Percentiles rank a stretch among this genome's conserved stretches.
Evolutionary conservation across 2,113 vertebrate species (phyloP).

Genomic region (Dendrocopos noguchii): DNA sequence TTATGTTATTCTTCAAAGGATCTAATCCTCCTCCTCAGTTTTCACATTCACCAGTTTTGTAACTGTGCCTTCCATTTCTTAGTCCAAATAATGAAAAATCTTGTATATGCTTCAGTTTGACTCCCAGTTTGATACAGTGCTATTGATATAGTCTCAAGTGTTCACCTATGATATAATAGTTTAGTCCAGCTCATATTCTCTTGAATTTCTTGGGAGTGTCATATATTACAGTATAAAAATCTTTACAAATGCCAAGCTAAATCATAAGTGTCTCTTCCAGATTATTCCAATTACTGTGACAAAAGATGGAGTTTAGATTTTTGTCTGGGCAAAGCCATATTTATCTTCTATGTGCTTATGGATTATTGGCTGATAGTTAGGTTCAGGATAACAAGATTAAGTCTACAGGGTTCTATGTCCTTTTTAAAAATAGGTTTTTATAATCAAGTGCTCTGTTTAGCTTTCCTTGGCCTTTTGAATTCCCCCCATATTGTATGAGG

Average conservation of each 20-base stretch:
- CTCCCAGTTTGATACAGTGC: neutral
- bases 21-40: neutral
- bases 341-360: neutral
- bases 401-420: neutral
- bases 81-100: neutral
- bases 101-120: neutral
- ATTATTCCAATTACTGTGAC: neutral
- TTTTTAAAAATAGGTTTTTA: neutral
- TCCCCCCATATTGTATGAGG: neutral
- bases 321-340: neutral
- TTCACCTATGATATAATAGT: neutral
- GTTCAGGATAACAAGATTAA: neutral
- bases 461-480: neutral
- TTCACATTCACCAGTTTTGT: neutral
- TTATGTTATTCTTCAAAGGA: neutral
- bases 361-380: neutral
- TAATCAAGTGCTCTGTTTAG: neutral
- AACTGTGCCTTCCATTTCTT: neutral
- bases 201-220: neutral
- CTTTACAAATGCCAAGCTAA: neutral
- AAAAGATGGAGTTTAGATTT: neutral
- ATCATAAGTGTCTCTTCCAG: neutral
- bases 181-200: neutral
- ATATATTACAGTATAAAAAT: neutral
- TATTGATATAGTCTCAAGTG: neutral